Evolutionary conservation across 2,113 vertebrate genomes (phyloP), one percentile per base, ranked within the genome.

Genomic region (Sminthopsis crassicaudata): DNA sequence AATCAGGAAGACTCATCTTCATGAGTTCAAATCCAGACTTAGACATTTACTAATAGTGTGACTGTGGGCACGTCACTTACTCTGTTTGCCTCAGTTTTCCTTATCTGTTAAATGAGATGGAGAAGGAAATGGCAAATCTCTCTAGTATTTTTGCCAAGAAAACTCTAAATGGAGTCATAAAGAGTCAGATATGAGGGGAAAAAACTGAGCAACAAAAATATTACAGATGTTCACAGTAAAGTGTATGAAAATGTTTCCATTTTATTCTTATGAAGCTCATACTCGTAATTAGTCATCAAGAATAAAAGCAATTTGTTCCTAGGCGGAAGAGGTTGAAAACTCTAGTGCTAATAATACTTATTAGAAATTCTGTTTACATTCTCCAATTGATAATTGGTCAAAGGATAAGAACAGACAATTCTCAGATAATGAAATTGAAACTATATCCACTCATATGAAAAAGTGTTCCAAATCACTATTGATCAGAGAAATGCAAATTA

Each of bases 321-420:
- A 90, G 46, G 25, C 84, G 42, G 92, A 96, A 96, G 92, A 53
- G 93, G 8, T 88, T 67, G 91, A 96, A 93, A 95, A 67, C 89
- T 92, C 0, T 94, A 84, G 50, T 92, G 92, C 51, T 51, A 93
- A 90, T 91, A 76, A 94, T 11, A 30, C 26, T 96, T 54, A 94
- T 97, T 97, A 93, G 46, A 92, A 93, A 96, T 94, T 76, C 94
- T 97, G 95, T 96, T 95, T 96, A 94, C n/a, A n/a, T n/a, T n/a
- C n/a, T n/a, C n/a, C n/a, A n/a, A n/a, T n/a, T n/a, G n/a, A n/a
- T n/a, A n/a, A n/a, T n/a, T n/a, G n/a, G n/a, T n/a, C n/a, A n/a
- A n/a, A n/a, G n/a, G n/a, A n/a, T n/a, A n/a, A n/a, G n/a, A n/a
- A n/a, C n/a, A n/a, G n/a, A n/a, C n/a, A n/a, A n/a, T n/a, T n/a